phyloP scores from a whole-genome alignment of 2,888 invertebrate species.

The Tetropium fuscum region DNA sequence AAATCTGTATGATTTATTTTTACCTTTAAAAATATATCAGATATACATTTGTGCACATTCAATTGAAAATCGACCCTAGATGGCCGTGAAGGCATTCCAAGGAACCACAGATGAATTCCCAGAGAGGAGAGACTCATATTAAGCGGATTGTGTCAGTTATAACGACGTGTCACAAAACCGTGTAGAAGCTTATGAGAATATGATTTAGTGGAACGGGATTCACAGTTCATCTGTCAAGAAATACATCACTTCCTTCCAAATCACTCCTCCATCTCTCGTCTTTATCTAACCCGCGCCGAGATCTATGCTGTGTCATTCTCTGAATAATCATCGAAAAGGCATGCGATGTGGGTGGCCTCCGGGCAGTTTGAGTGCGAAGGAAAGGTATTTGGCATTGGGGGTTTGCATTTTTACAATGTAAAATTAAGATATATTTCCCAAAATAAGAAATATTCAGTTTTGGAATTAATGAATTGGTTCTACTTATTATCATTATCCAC shows the following conservation, averaged over 20 bases:
- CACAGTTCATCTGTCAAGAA: conserved; percentile 64
- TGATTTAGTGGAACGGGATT: conserved; percentile 65
- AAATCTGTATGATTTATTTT: too few relatives aligned
- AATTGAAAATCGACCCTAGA: too few relatives aligned
- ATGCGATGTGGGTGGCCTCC: conserved; percentile 45
- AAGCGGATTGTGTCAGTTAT: conserved; percentile 52
- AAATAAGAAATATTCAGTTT: too few relatives aligned
- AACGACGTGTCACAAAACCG: conserved; percentile 54
- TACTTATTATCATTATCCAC: too few relatives aligned
- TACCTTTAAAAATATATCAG: too few relatives aligned
- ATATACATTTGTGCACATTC: too few relatives aligned
- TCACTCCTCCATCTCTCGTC: conserved; percentile 40
- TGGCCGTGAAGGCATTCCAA: too few relatives aligned
- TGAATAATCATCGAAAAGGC: background rate
- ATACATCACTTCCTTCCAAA: conserved; percentile 56
- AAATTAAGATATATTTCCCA: too few relatives aligned
- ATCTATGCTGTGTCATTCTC: conserved; percentile 26
- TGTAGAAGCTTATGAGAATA: conserved; percentile 59
- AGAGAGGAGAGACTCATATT: conserved; percentile 41
- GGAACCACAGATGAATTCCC: too few relatives aligned
- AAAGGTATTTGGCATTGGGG: too few relatives aligned
- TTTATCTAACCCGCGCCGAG: conserved; percentile 22
- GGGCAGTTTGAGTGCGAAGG: background rate
- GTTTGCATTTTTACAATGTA: too few relatives aligned
- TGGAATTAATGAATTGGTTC: too few relatives aligned